Evolutionary conservation across 2,113 vertebrate species (phyloP).

Genomic region (Penelope pileata): DNA sequence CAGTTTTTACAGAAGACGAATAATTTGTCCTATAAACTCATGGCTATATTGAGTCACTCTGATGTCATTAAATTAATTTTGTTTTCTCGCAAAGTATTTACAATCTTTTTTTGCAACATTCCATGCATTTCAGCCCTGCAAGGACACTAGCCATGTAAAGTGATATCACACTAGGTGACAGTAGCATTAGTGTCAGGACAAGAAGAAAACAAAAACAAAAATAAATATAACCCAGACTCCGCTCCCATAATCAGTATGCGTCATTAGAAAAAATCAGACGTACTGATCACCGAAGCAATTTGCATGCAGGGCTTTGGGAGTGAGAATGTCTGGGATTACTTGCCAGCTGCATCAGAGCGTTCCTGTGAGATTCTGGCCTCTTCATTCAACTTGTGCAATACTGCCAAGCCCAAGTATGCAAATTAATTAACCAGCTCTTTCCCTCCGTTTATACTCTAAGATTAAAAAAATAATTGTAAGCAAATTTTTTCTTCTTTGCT

Average conservation of each 20-base stretch:
- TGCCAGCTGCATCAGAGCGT: background rate
- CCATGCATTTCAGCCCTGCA: background rate
- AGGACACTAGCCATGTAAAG: background rate
- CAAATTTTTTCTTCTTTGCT: background rate
- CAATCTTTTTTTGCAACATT: background rate
- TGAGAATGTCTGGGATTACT: conserved; percentile 16
- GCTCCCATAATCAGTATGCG: background rate
- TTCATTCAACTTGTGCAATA: background rate
- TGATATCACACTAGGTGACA: background rate
- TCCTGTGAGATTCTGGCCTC: conserved; percentile 9
- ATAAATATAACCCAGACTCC: background rate
- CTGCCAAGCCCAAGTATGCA: background rate
- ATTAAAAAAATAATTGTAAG: background rate
- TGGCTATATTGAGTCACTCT: background rate
- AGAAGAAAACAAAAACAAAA: background rate
- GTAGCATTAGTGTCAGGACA: background rate
- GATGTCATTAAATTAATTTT: conserved; percentile 23
- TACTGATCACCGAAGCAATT: background rate
- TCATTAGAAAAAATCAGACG: conserved; percentile 4
- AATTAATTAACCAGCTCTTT: conserved; percentile 37
- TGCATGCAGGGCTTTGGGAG: background rate
- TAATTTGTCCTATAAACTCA: conserved; percentile 21
- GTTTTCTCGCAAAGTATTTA: background rate
- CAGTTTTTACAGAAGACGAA: conserved; percentile 19
- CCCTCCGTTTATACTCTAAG: background rate